phyloP scores from a whole-genome alignment of 1,140 invertebrate genomes.

The Aradophagus sp. region DNA sequence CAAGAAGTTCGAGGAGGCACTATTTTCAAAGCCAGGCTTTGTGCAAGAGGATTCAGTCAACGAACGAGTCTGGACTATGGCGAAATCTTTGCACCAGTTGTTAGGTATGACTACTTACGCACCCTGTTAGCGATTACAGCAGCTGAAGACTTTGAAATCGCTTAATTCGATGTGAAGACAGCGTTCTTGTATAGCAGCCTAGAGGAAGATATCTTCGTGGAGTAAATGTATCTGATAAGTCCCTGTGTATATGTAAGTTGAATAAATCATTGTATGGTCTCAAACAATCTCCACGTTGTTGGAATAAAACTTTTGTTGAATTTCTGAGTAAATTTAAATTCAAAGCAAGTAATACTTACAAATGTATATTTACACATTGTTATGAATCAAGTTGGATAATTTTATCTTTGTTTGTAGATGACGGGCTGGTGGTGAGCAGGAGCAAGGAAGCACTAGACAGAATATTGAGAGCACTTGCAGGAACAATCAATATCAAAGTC shows the following conservation, averaged over 20 bases:
- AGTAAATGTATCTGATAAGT: constrained; percentile 3
- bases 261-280: constrained; percentile 24
- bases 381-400: constrained; percentile 40
- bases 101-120: constrained; percentile 28
- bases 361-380: constrained; percentile 54
- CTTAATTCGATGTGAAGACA: constrained; percentile 27
- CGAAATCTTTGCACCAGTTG: constrained; percentile 34
- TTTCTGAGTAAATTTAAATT: constrained; percentile 55
- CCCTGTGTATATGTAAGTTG: neutral
- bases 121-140: constrained; percentile 13
- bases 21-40: constrained; percentile 18
- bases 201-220: constrained; percentile 25
- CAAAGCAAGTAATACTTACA: constrained; percentile 43
- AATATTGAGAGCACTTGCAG: neutral
- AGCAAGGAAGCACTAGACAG: constrained; percentile 9
- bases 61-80: constrained; percentile 12
- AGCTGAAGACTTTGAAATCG: constrained; percentile 11
- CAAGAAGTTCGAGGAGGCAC: no score
- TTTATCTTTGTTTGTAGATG: constrained; percentile 58
- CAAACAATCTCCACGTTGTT: no score
- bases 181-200: constrained; percentile 14
- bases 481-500: neutral
- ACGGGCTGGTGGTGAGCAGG: constrained; percentile 48
- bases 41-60: constrained; percentile 29
- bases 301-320: constrained; percentile 56